phyloP scores from a whole-genome alignment of 2,797 vertebrate genomes.

The Cryptoprocta ferox region DNA sequence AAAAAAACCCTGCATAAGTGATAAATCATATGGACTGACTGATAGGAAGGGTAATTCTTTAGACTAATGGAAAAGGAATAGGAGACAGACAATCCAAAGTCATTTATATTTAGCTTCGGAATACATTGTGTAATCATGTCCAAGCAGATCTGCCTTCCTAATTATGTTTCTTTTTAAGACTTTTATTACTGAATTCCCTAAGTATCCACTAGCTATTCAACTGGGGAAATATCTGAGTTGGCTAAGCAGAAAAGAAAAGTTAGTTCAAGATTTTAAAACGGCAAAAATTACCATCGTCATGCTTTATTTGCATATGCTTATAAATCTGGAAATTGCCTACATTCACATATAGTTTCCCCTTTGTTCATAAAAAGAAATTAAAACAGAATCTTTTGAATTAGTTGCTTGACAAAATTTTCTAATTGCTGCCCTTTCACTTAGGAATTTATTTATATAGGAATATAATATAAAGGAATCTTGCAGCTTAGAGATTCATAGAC shows the following conservation, averaged over 20 bases:
- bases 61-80: not conserved
- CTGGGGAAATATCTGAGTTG: not conserved
- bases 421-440: not conserved
- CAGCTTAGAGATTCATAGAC: not conserved
- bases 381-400: not conserved
- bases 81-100: not conserved
- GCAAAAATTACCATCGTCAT: not conserved
- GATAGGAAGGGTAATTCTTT: not conserved
- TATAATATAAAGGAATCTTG: not conserved
- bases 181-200: slow-evolving; percentile 39
- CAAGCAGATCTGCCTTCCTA: not conserved
- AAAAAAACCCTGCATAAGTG: not conserved
- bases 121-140: not conserved
- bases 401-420: not conserved
- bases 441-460: not conserved
- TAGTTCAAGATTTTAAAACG: slow-evolving; percentile 4
- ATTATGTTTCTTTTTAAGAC: slow-evolving; percentile 16
- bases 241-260: not conserved
- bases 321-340: not conserved
- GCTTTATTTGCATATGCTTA: not conserved
- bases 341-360: not conserved
- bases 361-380: not conserved
- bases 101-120: not conserved
- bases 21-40: not conserved
- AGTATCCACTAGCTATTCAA: not conserved